A percentile compares a stretch with the other conserved stretches of the same genome.
phyloP scores from a whole-genome alignment of 2,888 invertebrate genomes.

The Hoplodrina ambigua region DNA sequence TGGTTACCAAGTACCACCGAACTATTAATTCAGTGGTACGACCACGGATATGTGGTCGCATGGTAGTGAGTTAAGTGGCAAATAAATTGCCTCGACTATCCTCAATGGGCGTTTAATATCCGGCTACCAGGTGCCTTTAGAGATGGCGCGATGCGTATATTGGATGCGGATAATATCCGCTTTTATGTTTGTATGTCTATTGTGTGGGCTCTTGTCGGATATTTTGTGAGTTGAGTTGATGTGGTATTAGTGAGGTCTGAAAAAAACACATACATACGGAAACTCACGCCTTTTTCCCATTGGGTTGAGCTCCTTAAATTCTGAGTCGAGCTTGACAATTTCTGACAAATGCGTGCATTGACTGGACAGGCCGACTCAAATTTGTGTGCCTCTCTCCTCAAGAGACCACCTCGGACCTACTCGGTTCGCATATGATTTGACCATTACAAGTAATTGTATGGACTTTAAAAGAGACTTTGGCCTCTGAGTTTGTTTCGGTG shows the following conservation, averaged over 20 bases:
- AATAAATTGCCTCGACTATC: constrained; percentile 63
- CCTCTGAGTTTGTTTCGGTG: too few relatives aligned
- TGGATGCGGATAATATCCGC: constrained; percentile 54
- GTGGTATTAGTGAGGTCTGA: background rate
- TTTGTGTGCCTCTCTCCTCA: too few relatives aligned
- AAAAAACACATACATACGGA: too few relatives aligned
- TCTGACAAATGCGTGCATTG: too few relatives aligned
- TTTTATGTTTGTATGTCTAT: constrained; percentile 40
- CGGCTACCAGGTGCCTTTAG: constrained; percentile 63
- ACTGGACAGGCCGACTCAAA: too few relatives aligned
- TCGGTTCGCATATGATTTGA: too few relatives aligned
- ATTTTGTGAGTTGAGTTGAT: constrained; percentile 18
- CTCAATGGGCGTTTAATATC: constrained; percentile 65
- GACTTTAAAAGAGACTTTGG: too few relatives aligned
- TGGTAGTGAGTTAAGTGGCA: constrained; percentile 65
- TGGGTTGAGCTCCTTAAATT: too few relatives aligned
- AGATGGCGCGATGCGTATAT: constrained; percentile 56
- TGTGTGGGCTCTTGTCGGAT: constrained; percentile 24
- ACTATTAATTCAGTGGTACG: constrained; percentile 54
- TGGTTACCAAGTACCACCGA: constrained; percentile 35
- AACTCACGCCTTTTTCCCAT: too few relatives aligned
- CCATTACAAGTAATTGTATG: too few relatives aligned
- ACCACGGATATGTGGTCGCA: constrained; percentile 59
- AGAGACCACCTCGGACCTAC: too few relatives aligned
- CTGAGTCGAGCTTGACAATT: too few relatives aligned